Evolutionary conservation across 1,140 invertebrate genomes (phyloP).

Genomic region (Monochamus saltuarius): DNA sequence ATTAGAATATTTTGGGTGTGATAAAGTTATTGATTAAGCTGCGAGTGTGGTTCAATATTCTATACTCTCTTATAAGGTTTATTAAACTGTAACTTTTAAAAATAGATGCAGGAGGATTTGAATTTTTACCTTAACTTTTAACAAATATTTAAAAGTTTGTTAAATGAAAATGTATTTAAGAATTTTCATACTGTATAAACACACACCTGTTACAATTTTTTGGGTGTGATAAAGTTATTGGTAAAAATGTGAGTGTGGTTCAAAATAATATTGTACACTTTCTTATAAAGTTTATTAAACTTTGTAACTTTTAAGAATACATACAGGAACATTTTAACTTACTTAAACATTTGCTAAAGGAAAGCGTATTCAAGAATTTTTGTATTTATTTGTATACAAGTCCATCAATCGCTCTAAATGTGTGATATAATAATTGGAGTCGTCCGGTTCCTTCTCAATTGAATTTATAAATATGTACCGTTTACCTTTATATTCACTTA

Average conservation of each 20-base stretch:
- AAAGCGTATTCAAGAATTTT: neutral
- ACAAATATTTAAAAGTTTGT: too few species aligned
- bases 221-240: neutral
- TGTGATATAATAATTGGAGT: neutral
- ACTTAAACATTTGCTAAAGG: neutral
- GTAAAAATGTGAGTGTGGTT: neutral
- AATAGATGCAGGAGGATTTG: too few species aligned
- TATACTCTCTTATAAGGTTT: neutral
- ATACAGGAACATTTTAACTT: too few species aligned
- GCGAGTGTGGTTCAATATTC: neutral
- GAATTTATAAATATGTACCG: constrained; percentile 12
- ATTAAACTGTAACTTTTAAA: too few species aligned
- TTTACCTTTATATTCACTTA: constrained; percentile 5
- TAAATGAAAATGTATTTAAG: too few species aligned
- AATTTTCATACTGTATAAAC: too few species aligned
- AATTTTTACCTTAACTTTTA: too few species aligned
- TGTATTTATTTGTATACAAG: constrained; percentile 8
- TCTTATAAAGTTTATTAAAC: neutral
- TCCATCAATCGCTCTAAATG: constrained; percentile 9
- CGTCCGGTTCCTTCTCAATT: constrained; percentile 5
- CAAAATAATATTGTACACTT: neutral
- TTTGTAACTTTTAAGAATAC: too few species aligned
- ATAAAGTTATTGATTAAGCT: neutral
- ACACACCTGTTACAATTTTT: neutral
- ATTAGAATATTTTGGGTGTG: neutral